phyloP scores from a whole-genome alignment of 2,797 vertebrate genomes.

The Leuciscus waleckii region DNA sequence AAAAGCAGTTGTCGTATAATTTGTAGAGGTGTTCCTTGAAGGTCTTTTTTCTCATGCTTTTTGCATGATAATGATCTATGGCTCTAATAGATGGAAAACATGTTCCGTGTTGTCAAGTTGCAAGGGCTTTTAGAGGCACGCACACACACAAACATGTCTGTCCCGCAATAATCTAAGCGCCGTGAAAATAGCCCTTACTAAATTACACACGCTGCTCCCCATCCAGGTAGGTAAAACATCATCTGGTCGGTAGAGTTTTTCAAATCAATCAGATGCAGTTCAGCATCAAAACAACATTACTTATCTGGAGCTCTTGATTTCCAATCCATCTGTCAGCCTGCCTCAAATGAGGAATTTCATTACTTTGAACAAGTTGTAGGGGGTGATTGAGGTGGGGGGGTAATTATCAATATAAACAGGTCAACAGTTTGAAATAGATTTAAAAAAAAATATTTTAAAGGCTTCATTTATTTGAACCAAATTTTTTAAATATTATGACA shows the following conservation, averaged over 20 bases:
- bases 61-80: slow-evolving; percentile 38
- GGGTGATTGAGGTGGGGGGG: slow-evolving; percentile 54
- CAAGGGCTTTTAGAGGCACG: neutral
- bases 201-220: slow-evolving; percentile 67
- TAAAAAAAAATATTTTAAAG: neutral
- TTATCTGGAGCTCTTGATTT: slow-evolving; percentile 84
- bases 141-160: slow-evolving; percentile 9
- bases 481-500: too few species aligned
- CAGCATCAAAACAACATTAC: slow-evolving; percentile 84
- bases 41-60: slow-evolving; percentile 19
- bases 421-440: neutral
- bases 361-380: slow-evolving; percentile 79
- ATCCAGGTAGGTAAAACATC: slow-evolving; percentile 63
- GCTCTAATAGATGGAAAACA: slow-evolving; percentile 22
- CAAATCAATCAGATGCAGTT: slow-evolving; percentile 79
- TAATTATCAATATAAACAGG: neutral
- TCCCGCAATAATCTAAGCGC: slow-evolving; percentile 7
- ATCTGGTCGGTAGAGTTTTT: slow-evolving; percentile 77
- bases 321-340: slow-evolving; percentile 80
- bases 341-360: slow-evolving; percentile 84
- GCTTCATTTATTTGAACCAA: neutral
- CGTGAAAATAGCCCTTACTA: slow-evolving; percentile 45
- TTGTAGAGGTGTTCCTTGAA: slow-evolving; percentile 32
- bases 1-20: slow-evolving; percentile 15
- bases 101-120: slow-evolving; percentile 14